Conservation (phyloP, 1,140 invertebrate species). For the Trachymyrmex septentrionalis region DNA sequence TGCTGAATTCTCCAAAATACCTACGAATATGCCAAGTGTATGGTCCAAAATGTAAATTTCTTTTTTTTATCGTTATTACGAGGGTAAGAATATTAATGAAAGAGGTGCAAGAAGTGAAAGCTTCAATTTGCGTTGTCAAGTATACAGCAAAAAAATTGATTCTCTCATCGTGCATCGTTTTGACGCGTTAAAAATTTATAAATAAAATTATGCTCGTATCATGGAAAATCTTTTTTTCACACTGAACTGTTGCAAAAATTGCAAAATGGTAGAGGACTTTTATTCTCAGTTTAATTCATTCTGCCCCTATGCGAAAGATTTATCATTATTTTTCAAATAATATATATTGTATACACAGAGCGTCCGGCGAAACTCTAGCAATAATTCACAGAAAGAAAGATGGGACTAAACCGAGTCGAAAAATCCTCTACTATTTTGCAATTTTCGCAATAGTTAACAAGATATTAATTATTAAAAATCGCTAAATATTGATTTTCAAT, state of each 20-base stretch:
- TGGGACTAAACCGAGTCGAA: no score
- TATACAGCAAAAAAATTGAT: neutral
- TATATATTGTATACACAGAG: no score
- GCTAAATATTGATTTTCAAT: no score
- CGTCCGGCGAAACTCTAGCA: no score
- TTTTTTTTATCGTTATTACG: neutral
- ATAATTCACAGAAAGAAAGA: no score
- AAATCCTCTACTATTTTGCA: no score
- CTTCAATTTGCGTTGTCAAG: neutral
- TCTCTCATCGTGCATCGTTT: conserved; percentile 1
- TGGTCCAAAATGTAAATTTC: conserved; percentile 33
- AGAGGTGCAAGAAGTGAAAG: neutral
- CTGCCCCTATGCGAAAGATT: no score
- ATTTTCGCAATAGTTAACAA: no score
- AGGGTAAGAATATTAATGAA: neutral
- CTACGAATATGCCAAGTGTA: conserved; percentile 77
- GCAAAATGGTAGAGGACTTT: no score
- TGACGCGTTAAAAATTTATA: neutral
- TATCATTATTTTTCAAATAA: no score
- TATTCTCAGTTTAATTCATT: no score
- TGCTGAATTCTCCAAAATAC: conserved; percentile 79
- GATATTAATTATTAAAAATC: no score
- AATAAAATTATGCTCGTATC: neutral
- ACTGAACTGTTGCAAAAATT: neutral
- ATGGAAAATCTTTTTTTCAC: neutral